These are phyloP conservation scores for Alectura lathami DNA, from an alignment of 2,113 vertebrate species.

Conservation along the genomic window DNA sequence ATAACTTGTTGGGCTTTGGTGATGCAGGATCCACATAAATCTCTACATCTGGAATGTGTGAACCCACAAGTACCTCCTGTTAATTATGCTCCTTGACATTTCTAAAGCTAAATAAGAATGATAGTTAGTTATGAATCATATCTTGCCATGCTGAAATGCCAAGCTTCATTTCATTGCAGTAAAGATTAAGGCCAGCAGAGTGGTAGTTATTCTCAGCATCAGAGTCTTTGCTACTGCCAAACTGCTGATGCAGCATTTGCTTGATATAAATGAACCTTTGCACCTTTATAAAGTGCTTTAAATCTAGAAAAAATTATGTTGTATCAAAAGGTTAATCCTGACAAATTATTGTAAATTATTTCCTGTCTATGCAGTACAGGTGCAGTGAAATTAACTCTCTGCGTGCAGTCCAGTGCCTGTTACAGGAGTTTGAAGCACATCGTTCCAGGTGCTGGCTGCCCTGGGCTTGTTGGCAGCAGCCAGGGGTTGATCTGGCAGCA, in stretches of 20 bases:
- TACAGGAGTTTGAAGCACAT: neutral
- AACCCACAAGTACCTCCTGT: neutral
- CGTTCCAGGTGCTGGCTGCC: accelerated
- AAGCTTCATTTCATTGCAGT: conserved; percentile 20
- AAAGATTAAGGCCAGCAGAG: conserved; percentile 38
- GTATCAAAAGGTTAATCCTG: conserved; percentile 75
- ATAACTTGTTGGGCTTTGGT: conserved; percentile 10
- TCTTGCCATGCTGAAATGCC: conserved; percentile 31
- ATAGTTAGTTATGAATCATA: conserved; percentile 50
- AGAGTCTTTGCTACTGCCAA: conserved; percentile 44
- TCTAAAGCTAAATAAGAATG: conserved; percentile 54
- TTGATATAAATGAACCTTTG: conserved; percentile 64
- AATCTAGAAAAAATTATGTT: conserved; percentile 60
- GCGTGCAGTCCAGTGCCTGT: neutral
- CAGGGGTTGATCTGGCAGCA: neutral
- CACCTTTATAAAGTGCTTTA: conserved; percentile 65
- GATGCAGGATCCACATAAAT: conserved; percentile 7
- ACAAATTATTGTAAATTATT: conserved; percentile 65
- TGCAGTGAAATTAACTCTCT: conserved; percentile 5
- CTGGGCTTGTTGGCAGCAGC: neutral
- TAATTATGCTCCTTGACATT: conserved; percentile 61
- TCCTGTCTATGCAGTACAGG: neutral
- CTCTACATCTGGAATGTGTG: neutral
- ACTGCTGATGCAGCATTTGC: conserved; percentile 70
- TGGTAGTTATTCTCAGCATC: neutral